Percentiles rank a stretch among this genome's conserved stretches.
phyloP scores from a whole-genome alignment of 2,888 invertebrate genomes.

The Drosophila acutilabella region DNA sequence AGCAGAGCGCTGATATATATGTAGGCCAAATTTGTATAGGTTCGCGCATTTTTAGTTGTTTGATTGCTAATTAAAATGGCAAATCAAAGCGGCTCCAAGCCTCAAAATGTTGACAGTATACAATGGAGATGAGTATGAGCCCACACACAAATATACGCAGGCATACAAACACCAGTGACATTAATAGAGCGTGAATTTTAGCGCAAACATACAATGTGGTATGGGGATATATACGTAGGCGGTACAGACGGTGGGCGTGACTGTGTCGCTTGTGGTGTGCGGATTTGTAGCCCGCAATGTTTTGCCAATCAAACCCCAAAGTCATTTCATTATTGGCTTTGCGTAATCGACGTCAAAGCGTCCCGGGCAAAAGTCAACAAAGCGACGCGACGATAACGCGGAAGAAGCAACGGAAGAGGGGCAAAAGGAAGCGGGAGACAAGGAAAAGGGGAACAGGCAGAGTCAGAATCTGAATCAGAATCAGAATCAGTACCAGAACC shows the following conservation, averaged over 20 bases:
- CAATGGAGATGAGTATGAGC: slow-evolving; percentile 40
- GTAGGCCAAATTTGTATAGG: neutral
- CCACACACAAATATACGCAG: slow-evolving; percentile 7
- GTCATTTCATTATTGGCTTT: slow-evolving; percentile 83
- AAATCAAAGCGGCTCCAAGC: slow-evolving; percentile 65
- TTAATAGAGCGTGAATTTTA: slow-evolving; percentile 82
- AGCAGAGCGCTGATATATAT: slow-evolving; percentile 12
- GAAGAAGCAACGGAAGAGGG: slow-evolving; percentile 12
- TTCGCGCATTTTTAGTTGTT: slow-evolving; percentile 57
- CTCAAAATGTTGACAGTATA: slow-evolving; percentile 69
- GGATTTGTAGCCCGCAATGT: slow-evolving; percentile 77
- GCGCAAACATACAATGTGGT: slow-evolving; percentile 57
- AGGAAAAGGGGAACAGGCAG: neutral
- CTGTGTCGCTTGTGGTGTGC: slow-evolving; percentile 46
- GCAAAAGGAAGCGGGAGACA: slow-evolving; percentile 1
- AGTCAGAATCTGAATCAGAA: slow-evolving; percentile 2
- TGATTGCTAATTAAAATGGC: slow-evolving; percentile 78
- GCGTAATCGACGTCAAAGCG: slow-evolving; percentile 82
- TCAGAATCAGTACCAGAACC: slow-evolving; percentile 5
- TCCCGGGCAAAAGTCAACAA: slow-evolving; percentile 78
- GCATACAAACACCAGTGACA: slow-evolving; percentile 28
- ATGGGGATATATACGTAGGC: slow-evolving; percentile 4
- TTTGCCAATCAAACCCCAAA: slow-evolving; percentile 83
- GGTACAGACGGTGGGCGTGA: slow-evolving; percentile 29
- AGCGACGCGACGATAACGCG: slow-evolving; percentile 42